Base-by-base conservation (phyloP, 2,888 invertebrate genomes). In the Noctuana brunneofusca region DNA sequence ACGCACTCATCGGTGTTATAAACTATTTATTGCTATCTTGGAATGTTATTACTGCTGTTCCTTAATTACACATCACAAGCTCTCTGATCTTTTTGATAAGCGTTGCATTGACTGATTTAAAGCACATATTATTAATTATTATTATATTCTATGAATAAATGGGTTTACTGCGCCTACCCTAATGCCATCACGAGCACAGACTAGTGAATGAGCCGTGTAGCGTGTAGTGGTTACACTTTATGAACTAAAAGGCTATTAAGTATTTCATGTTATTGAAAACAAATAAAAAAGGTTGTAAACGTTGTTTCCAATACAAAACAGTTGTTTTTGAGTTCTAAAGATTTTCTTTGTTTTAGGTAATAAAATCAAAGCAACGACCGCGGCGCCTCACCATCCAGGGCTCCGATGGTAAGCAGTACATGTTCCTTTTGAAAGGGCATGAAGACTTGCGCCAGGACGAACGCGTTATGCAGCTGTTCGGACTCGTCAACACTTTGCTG, bases 401-500 rank as follows among this genome's bases (percentile, higher is more conserved):
- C 16, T 97, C 97, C 70, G 98, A 99, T 84, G 99, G 99, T 60
- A 97, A 97, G 79, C 98, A 99, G 81, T 99, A 99, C 88, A 97
- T 97, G 95, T 99, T 99, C 92, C 92, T 99, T 35, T 92, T 99
- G 66, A 99, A 99, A 86, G 99, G 99, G 0, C 99, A 99, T 85
- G 99, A 99, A 87, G 99, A 99, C 92, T 90, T 99, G 64, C 93
- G 99, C 0, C 99, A 99, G 83, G 99, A 99, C 84, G 99, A 99
- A 84, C 93, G 99, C 55, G 99, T 99, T 5, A 99, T 99, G 99
- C 99, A 99, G 84, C 93, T 97, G 12, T 99, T 95, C 84, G 99
- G 99, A 16, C 93, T 99, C 63, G 98, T 99, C 60, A 99, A 99
- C 86, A 98, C 99, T 0, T 88, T 99, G 18, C 92, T 99, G 0